phyloP scores from a whole-genome alignment of 2,888 invertebrate species.

The Sycophila texana region DNA sequence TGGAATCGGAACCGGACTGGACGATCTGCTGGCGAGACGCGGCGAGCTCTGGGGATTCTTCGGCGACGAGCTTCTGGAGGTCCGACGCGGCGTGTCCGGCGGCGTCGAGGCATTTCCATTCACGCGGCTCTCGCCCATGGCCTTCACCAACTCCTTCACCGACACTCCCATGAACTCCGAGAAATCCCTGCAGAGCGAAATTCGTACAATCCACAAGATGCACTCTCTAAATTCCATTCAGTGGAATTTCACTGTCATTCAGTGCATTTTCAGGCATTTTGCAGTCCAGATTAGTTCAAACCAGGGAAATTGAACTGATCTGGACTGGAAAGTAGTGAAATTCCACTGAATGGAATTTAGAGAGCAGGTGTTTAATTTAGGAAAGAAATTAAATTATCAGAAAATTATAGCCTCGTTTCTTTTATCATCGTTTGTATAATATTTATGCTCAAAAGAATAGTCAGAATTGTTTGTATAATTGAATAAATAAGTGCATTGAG shows the following conservation, averaged over 20 bases:
- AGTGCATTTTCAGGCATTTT: too few relatives aligned
- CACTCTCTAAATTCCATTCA: too few relatives aligned
- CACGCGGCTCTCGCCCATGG: conserved; percentile 84
- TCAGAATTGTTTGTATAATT: too few relatives aligned
- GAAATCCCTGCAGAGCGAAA: conserved; percentile 71
- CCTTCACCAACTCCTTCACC: conserved; percentile 85
- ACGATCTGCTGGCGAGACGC: conserved; percentile 77
- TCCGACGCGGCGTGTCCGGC: conserved; percentile 81
- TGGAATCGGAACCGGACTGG: conserved; percentile 81
- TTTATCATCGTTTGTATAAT: background rate
- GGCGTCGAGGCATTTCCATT: conserved; percentile 88
- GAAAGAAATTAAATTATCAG: too few relatives aligned
- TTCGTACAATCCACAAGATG: background rate
- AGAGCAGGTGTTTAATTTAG: background rate
- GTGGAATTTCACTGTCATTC: too few relatives aligned
- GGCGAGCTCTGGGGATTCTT: conserved; percentile 76
- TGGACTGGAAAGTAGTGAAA: too few relatives aligned
- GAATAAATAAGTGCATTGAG: background rate
- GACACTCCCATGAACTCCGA: conserved; percentile 81
- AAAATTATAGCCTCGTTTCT: too few relatives aligned
- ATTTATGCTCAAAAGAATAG: too few relatives aligned
- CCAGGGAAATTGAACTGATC: too few relatives aligned
- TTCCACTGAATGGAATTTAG: too few relatives aligned
- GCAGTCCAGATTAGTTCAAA: too few relatives aligned
- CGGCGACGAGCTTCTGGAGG: conserved; percentile 77